Base-by-base conservation (phyloP, 2,888 invertebrate species). In the Steinernema scapterisci region DNA sequence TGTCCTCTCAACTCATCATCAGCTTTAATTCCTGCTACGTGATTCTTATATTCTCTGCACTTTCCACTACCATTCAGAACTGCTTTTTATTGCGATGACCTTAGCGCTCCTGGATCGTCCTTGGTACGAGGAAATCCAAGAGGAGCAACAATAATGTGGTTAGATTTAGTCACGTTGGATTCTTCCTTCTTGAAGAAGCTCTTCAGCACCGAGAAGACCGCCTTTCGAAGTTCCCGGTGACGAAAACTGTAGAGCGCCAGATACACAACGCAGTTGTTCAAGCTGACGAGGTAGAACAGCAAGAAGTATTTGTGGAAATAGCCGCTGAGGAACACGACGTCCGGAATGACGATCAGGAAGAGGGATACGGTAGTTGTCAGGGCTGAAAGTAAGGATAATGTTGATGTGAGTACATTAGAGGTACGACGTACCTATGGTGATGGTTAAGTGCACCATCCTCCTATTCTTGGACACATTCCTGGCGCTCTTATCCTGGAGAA, bases 181-280 rank as follows among this genome's bases (percentile, higher is more conserved):
- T 11, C 11, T 21, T 21, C 52, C 11, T 23, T 52, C 1, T 6
- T 1, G 23, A 52, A 9, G 11, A 52, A 5, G 21, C 11, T 52
- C 23, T 23, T n/a, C 21, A 52, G 19, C 1, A 19, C 52, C 5
- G 52, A 52, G 21, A 23, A 9, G 19, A 52, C 21, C 11, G 52
- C 52, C 3, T 11, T 21, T 9, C 52, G n/a, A 11, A 52, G 52
- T 9, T 52, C 52, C 11, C 23, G 16, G 52, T 52, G 52, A 2
- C 52, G 52, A 11, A 52, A 52, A 11, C 52, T 52, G 52, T 52
- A 52, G 52, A 52, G 52, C 16, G 23, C 11, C 5, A 52, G 19
- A 23, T 52, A 21, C 21, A 52, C 52, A 11, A 52, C 52, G 23
- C 52, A 52, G 52, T 52, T 52, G 52, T 52, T 52, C 3, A 52